Evolutionary conservation across 2,797 vertebrate genomes (phyloP), one percentile per base, ranked within the genome.

Genomic region (Halcyon badia): DNA sequence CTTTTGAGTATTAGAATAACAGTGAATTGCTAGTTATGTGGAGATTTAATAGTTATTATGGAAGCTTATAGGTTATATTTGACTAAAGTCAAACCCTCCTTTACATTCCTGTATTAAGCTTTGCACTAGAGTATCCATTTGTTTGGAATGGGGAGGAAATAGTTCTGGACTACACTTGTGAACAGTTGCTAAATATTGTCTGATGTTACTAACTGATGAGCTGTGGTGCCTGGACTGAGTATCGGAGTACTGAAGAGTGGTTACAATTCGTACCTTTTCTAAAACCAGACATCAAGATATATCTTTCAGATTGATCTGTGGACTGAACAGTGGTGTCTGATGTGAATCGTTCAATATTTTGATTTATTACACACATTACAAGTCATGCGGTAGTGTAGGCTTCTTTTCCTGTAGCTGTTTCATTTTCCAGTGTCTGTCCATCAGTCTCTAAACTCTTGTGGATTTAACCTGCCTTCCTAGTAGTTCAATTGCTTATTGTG

Each of bases 341-440:
- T 3, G 10, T 41, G 48, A 19, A 15, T 35, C 42, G 54, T 9
- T 61, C 10, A 42, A 6, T 3, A 33, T 78, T 64, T 66, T 87
- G 15, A 18, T 1, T 3, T n/a, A 28, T 26, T n/a, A 30, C 6
- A 7, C 7, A 9, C 13, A 5, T 22, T 22, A 31, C 31, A 56
- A 56, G 22, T 72, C 35, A 18, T 8, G 14, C 3, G 2, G 28
- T 54, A 25, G 21, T 26, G 20, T 17, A 73, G 48, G 20, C 42
- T 62, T 88, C 52, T 42, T 42, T 61, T 9, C 31, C 49, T 49
- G 41, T 42, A 72, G 24, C 28, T 20, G 44, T 42, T 42, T 42
- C 42, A 17, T 42, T 42, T 42, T 42, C 42, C 42, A 18, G 8
- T 42, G 42, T 42, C 42, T 42, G 17, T 42, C 42, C 42, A 46